Evolutionary conservation across 2,113 vertebrate species (phyloP).

Genomic region (Pithys albifrons): DNA sequence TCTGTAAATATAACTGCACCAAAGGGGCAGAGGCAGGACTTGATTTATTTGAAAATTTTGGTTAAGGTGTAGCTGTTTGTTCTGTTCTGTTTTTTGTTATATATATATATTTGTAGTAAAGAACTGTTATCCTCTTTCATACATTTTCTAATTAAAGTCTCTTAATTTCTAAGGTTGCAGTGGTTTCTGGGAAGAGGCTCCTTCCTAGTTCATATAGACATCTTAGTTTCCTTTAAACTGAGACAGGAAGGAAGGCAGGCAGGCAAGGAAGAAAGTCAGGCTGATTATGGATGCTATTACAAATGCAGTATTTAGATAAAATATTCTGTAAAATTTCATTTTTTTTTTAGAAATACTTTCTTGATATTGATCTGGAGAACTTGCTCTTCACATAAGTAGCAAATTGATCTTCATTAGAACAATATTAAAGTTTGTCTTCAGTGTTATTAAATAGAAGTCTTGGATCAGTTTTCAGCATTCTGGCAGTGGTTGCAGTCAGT

Average conservation of each 20-base stretch:
- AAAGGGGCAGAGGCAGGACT: too few relatives aligned
- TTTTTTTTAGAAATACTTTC: not conserved
- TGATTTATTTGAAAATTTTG: too few relatives aligned
- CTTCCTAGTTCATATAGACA: too few relatives aligned
- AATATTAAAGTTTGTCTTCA: not conserved
- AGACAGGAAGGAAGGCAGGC: not conserved
- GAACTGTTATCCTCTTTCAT: too few relatives aligned
- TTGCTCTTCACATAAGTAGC: not conserved
- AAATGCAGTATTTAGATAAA: not conserved
- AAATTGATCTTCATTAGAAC: not conserved
- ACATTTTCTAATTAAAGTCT: too few relatives aligned
- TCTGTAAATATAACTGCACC: too few relatives aligned
- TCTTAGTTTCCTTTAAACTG: too few relatives aligned
- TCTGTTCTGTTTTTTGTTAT: too few relatives aligned
- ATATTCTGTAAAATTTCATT: not conserved
- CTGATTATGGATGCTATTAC: not conserved
- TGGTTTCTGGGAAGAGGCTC: too few relatives aligned
- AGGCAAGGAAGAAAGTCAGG: not conserved
- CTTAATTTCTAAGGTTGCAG: too few relatives aligned
- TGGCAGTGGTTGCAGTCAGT: not conserved
- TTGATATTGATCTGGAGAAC: not conserved
- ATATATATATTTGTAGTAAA: too few relatives aligned
- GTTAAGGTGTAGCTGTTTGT: too few relatives aligned
- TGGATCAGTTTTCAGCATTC: not conserved
- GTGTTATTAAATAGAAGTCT: not conserved